Evolutionary conservation across 2,797 vertebrate species (phyloP).

Genomic region (Schizothorax lantsangensis): DNA sequence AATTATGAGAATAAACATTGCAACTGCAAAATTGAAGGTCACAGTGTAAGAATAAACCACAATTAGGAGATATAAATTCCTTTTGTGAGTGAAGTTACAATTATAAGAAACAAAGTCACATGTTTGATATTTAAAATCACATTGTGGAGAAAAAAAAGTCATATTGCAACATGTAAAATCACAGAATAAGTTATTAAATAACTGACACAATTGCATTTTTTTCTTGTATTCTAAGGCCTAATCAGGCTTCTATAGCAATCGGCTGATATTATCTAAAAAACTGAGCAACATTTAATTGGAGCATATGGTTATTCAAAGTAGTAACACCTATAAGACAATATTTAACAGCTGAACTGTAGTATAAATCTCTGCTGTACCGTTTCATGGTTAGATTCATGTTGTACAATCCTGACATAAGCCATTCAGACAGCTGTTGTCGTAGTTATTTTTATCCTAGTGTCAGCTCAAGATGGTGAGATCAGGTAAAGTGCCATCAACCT

Average conservation of each 20-base stretch:
- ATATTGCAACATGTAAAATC: not conserved
- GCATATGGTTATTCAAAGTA: not conserved
- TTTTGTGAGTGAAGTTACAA: not conserved
- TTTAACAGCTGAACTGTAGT: constrained; percentile 8
- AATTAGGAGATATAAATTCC: not conserved
- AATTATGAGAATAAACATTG: not conserved
- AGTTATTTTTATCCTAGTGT: constrained; percentile 42
- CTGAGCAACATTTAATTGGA: not conserved
- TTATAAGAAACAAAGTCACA: not conserved
- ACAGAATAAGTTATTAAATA: not conserved
- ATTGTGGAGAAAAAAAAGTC: not conserved
- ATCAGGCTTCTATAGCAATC: not conserved
- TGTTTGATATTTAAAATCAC: not conserved
- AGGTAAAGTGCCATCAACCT: constrained; percentile 44
- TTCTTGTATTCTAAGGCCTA: not conserved
- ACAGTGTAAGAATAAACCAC: not conserved
- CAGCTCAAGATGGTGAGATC: constrained; percentile 34
- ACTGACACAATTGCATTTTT: not conserved
- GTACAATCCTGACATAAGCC: constrained; percentile 7
- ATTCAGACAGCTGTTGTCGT: constrained; percentile 28
- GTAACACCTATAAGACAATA: not conserved
- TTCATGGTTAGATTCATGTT: constrained; percentile 5
- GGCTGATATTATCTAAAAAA: not conserved
- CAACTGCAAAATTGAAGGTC: too few relatives aligned
- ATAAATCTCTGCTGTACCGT: not conserved